Conservation (phyloP, 2,113 vertebrate species). For the Genyomyrus donnyi region DNA sequence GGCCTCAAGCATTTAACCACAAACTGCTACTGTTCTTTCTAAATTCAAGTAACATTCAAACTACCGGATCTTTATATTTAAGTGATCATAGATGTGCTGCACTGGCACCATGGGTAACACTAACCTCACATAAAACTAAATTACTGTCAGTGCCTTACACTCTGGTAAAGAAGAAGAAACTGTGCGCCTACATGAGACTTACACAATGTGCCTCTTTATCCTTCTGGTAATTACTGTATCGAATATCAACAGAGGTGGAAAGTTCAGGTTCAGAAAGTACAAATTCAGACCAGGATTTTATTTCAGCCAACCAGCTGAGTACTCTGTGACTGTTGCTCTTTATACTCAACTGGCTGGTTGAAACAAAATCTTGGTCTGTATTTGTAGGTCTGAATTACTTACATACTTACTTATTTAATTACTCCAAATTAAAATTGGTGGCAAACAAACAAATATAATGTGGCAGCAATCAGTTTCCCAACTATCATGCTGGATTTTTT, state of each 20-base stretch:
- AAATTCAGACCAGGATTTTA: neutral
- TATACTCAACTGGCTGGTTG: neutral
- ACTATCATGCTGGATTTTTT: neutral
- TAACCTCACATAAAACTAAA: neutral
- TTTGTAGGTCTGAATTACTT: neutral
- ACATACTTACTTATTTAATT: no score
- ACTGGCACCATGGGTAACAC: neutral
- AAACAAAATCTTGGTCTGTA: neutral
- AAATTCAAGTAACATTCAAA: neutral
- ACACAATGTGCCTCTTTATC: neutral
- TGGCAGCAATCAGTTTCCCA: neutral
- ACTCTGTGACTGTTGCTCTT: neutral
- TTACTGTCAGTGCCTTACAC: neutral
- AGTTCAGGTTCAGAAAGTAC: neutral
- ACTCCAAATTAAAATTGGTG: neutral
- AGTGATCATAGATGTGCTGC: neutral
- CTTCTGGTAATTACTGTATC: neutral
- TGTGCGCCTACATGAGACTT: neutral
- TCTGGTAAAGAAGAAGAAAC: neutral
- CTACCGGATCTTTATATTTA: neutral
- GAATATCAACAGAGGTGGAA: neutral
- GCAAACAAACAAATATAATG: neutral
- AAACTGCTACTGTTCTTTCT: neutral
- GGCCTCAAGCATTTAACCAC: neutral
- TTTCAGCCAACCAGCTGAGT: neutral